A percentile compares a stretch with the other conserved stretches of the same genome.
Conservation (phyloP, 1,140 invertebrate genomes). For the Anagrus nilaparvatae region DNA sequence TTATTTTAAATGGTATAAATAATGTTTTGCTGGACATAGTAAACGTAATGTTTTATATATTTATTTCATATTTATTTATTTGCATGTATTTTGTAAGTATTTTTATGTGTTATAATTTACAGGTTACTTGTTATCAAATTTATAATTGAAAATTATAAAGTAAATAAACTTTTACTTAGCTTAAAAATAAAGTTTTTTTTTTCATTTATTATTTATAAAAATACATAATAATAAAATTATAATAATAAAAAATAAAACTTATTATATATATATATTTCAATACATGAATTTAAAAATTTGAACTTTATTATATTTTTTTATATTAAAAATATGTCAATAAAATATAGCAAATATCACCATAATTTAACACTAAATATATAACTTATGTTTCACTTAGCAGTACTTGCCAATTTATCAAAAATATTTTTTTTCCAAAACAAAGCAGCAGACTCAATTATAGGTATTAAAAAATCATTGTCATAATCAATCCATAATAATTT, state of each 20-base stretch:
- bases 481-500: not conserved
- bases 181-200: too few species aligned
- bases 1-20: not conserved
- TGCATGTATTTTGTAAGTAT: not conserved
- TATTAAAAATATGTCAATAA: not conserved
- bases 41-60: not conserved
- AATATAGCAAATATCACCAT: not conserved
- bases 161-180: too few species aligned
- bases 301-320: not conserved
- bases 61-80: not conserved
- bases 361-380: too few species aligned
- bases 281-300: not conserved
- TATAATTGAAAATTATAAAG: too few species aligned
- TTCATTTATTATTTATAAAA: too few species aligned
- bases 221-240: slow-evolving; percentile 1
- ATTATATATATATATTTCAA: too few species aligned
- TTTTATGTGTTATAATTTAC: too few species aligned
- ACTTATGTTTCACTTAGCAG: not conserved
- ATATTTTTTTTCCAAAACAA: not conserved
- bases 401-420: not conserved
- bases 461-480: not conserved
- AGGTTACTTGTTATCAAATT: too few species aligned
- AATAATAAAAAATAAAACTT: not conserved
- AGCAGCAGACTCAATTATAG: not conserved
- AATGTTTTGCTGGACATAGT: not conserved